Conservation (phyloP, 2,888 invertebrate species). For the Calliscelio sp. region DNA sequence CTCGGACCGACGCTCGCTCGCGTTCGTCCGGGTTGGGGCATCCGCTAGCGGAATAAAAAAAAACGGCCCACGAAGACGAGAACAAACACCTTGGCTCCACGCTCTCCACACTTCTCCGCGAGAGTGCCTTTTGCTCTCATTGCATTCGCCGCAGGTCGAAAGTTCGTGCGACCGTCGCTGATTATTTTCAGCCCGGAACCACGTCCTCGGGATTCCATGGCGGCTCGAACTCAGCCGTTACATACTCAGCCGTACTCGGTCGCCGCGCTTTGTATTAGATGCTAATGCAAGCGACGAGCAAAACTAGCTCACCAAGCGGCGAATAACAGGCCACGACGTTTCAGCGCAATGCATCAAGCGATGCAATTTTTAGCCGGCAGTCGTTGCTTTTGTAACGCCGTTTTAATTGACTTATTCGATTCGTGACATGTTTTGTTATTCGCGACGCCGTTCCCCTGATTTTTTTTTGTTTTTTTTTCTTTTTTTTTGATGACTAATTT, state of each 20-base stretch:
- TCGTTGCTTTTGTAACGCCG: slow-evolving; percentile 29
- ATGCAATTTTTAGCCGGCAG: slow-evolving; percentile 36
- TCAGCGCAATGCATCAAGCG: slow-evolving; percentile 35
- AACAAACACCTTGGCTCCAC: slow-evolving; percentile 69
- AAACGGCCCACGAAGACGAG: slow-evolving; percentile 33
- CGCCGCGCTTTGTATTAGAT: slow-evolving; percentile 60
- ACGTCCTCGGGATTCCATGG: slow-evolving; percentile 79
- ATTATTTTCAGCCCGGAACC: slow-evolving; percentile 84
- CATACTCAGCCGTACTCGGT: slow-evolving; percentile 37
- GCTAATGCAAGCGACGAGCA: slow-evolving; percentile 59
- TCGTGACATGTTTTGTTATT: slow-evolving; percentile 37
- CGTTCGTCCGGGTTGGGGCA: slow-evolving; percentile 44
- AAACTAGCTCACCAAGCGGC: slow-evolving; percentile 47
- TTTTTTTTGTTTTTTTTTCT: too few species aligned
- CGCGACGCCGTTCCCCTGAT: slow-evolving; percentile 6
- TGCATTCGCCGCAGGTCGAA: slow-evolving; percentile 84
- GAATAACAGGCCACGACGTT: slow-evolving; percentile 48
- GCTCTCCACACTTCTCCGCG: slow-evolving; percentile 70
- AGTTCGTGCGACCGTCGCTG: slow-evolving; percentile 82
- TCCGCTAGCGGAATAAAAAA: background rate
- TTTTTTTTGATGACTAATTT: slow-evolving; percentile 15
- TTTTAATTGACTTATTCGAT: slow-evolving; percentile 61
- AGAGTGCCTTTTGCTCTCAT: slow-evolving; percentile 78
- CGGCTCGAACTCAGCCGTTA: slow-evolving; percentile 63
- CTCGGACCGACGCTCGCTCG: slow-evolving; percentile 35